Evolutionary conservation across 2,888 invertebrate genomes (phyloP).

Genomic region (Alloplasta piceator): DNA sequence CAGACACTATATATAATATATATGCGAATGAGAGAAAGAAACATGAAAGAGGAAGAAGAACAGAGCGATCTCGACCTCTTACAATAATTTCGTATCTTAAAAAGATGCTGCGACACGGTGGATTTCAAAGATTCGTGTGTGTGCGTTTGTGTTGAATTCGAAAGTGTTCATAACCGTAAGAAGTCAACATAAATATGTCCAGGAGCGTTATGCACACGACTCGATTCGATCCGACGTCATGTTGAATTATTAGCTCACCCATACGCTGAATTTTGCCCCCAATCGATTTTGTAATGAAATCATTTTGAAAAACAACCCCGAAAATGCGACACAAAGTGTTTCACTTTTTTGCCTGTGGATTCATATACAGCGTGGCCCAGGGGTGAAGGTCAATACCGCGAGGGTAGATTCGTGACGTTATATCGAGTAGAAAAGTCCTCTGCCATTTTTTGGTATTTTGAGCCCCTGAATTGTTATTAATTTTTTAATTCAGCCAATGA

Average conservation of each 20-base stretch:
- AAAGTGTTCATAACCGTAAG: neutral
- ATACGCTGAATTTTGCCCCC: too few relatives aligned
- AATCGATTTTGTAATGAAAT: too few relatives aligned
- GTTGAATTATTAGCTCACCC: slow-evolving; percentile 32
- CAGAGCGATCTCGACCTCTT: slow-evolving; percentile 41
- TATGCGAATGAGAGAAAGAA: slow-evolving; percentile 25
- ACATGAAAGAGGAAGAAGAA: slow-evolving; percentile 4
- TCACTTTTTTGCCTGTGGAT: too few relatives aligned
- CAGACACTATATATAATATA: neutral
- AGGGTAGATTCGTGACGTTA: too few relatives aligned
- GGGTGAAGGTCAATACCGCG: too few relatives aligned
- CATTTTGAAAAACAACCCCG: too few relatives aligned
- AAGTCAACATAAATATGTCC: slow-evolving; percentile 52
- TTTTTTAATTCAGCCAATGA: too few relatives aligned
- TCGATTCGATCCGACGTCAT: slow-evolving; percentile 49
- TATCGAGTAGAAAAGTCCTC: too few relatives aligned
- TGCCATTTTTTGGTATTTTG: too few relatives aligned
- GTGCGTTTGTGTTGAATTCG: slow-evolving; percentile 4
- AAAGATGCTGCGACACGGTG: slow-evolving; percentile 51
- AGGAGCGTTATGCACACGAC: slow-evolving; percentile 29
- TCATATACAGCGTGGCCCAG: too few relatives aligned
- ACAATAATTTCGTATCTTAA: slow-evolving; percentile 65
- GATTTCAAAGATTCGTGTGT: slow-evolving; percentile 21
- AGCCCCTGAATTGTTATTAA: too few relatives aligned
- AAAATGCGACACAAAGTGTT: too few relatives aligned